phyloP scores from a whole-genome alignment of 92 coral and sea anemone genomes.

The Porites evermanni region DNA sequence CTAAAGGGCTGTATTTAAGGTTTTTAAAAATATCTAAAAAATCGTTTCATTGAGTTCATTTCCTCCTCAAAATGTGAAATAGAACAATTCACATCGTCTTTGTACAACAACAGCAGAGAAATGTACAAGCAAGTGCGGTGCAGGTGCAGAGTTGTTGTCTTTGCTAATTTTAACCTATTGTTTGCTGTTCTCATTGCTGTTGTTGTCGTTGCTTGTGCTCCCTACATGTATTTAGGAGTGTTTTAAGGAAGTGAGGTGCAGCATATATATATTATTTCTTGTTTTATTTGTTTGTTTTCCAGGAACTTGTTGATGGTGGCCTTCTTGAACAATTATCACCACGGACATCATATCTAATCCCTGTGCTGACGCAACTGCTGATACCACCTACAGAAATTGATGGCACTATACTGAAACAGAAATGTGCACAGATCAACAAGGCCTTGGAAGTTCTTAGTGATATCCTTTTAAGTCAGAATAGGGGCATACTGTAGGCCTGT shows the following conservation, averaged over 20 bases:
- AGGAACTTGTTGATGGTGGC: slow-evolving; percentile 90
- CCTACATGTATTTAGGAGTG: not conserved
- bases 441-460: slow-evolving; percentile 88
- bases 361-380: slow-evolving; percentile 72
- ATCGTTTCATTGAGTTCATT: too few species aligned
- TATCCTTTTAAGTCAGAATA: slow-evolving; percentile 65
- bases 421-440: slow-evolving; percentile 81
- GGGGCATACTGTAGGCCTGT: too few species aligned
- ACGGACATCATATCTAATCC: slow-evolving; percentile 64
- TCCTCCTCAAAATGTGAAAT: too few species aligned
- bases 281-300: not conserved
- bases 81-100: too few species aligned
- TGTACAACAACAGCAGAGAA: too few species aligned
- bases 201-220: too few species aligned
- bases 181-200: too few species aligned
- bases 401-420: slow-evolving; percentile 68
- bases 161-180: too few species aligned
- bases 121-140: too few species aligned
- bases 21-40: too few species aligned
- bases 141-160: too few species aligned
- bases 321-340: slow-evolving; percentile 64
- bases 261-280: not conserved
- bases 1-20: too few species aligned
- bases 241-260: not conserved
- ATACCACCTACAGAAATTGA: slow-evolving; percentile 84